Conservation (phyloP, 2,888 invertebrate genomes). For the Drosophila trichaetosa region DNA sequence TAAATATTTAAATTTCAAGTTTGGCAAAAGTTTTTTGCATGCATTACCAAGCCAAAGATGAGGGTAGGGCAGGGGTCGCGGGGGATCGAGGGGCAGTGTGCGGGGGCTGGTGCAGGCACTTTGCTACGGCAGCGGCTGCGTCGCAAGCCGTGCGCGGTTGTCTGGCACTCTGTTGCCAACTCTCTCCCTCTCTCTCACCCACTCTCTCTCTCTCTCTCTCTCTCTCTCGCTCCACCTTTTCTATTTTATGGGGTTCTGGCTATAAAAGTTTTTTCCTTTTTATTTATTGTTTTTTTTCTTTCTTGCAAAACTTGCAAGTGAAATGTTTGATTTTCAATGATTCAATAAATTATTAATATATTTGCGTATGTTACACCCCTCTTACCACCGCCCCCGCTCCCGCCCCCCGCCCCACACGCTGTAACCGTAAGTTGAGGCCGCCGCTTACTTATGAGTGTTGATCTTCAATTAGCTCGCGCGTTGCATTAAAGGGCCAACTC, state of each 20-base stretch:
- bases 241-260: conserved; percentile 3
- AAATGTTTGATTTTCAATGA: conserved; percentile 82
- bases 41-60: conserved; percentile 65
- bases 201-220: neutral
- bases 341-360: conserved; percentile 81
- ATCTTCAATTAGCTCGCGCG: conserved; percentile 70
- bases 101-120: conserved; percentile 29
- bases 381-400: no score
- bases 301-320: conserved; percentile 75
- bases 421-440: neutral
- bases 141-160: conserved; percentile 39
- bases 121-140: conserved; percentile 60
- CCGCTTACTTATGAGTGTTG: conserved; percentile 33
- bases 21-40: conserved; percentile 81
- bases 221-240: neutral
- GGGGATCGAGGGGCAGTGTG: neutral
- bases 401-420: neutral
- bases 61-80: neutral
- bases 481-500: conserved; percentile 41
- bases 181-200: neutral
- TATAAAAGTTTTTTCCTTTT: conserved; percentile 18
- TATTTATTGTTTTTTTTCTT: conserved; percentile 6
- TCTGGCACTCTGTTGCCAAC: conserved; percentile 29
- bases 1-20: conserved; percentile 81
- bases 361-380: conserved; percentile 62